These are phyloP conservation scores for Scaptomyza polygonia DNA, from an alignment of 2,888 invertebrate species.

Conservation along the genomic window DNA sequence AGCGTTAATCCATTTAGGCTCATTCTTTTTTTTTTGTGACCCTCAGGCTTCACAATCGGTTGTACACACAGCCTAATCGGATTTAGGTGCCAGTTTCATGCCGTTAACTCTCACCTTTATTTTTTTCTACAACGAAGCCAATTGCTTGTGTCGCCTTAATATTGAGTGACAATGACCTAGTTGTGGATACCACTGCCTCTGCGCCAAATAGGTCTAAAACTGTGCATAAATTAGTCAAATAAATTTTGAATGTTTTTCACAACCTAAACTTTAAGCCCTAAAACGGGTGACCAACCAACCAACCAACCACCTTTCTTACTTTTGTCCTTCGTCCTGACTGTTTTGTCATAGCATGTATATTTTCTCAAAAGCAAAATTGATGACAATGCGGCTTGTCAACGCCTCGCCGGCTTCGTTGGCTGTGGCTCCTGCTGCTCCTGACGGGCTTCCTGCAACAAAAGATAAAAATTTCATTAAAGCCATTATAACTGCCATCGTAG, in stretches of 20 bases:
- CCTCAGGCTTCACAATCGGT: slow-evolving; percentile 59
- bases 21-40: slow-evolving; percentile 25
- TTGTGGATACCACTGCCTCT: slow-evolving; percentile 31
- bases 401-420: slow-evolving; percentile 52
- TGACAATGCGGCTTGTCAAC: slow-evolving; percentile 78
- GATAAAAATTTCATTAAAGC: slow-evolving; percentile 80
- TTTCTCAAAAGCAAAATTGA: slow-evolving; percentile 66
- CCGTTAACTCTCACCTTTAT: slow-evolving; percentile 10
- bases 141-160: slow-evolving; percentile 66
- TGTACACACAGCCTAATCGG: slow-evolving; percentile 69
- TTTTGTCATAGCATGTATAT: slow-evolving; percentile 28
- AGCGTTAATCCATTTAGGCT: slow-evolving; percentile 78
- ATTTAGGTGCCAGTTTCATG: slow-evolving; percentile 52
- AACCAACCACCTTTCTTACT: slow-evolving; percentile 46
- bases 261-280: slow-evolving; percentile 67
- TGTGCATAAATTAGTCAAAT: slow-evolving; percentile 71
- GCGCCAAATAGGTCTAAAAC: slow-evolving; percentile 38
- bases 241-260: slow-evolving; percentile 39
- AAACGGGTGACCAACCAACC: slow-evolving; percentile 53
- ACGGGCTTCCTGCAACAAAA: slow-evolving; percentile 68
- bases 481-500: slow-evolving; percentile 67
- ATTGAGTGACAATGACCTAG: slow-evolving; percentile 73
- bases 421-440: slow-evolving; percentile 28
- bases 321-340: slow-evolving; percentile 12
- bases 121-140: slow-evolving; percentile 43